Evolutionary conservation across 2,888 invertebrate species (phyloP).

Genomic region (Bhutanitis thaidina): DNA sequence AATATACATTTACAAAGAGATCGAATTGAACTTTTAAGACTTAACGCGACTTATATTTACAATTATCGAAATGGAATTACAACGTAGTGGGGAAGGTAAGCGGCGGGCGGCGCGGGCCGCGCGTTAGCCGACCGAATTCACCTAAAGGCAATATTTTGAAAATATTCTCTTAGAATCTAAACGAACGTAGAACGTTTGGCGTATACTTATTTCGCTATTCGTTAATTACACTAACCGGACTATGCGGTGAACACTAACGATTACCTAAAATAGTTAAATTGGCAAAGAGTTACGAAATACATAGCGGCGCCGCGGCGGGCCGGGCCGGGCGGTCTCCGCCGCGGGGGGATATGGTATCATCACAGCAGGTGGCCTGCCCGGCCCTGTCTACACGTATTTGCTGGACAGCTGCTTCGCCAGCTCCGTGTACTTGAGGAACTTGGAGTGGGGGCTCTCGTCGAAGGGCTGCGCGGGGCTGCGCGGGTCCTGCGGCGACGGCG

Average conservation of each 20-base stretch:
- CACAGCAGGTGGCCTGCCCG: conserved; percentile 29
- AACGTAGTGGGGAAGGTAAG: conserved; percentile 73
- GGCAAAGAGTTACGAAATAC: conserved; percentile 80
- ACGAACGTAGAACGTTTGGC: conserved; percentile 80
- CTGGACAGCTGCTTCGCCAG: conserved; percentile 98
- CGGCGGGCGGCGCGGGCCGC: conserved; percentile 36
- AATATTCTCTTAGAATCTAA: conserved; percentile 72
- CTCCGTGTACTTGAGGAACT: conserved; percentile 98
- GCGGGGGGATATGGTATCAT: conserved; percentile 85
- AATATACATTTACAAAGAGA: conserved; percentile 79
- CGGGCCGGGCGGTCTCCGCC: conserved; percentile 73
- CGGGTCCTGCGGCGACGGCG: conserved; percentile 77
- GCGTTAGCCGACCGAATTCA: conserved; percentile 51
- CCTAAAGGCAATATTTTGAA: conserved; percentile 78
- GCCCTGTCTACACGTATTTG: conserved; percentile 90
- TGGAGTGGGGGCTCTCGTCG: conserved; percentile 96
- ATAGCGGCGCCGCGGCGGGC: conserved; percentile 74
- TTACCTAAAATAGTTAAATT: conserved; percentile 79
- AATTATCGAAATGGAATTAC: conserved; percentile 78
- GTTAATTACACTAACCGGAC: conserved; percentile 77
- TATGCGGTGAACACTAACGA: conserved; percentile 75
- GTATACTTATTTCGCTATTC: conserved; percentile 78
- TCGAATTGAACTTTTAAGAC: conserved; percentile 77
- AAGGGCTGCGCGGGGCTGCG: conserved; percentile 82
- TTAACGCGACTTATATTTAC: conserved; percentile 77